phyloP scores from a whole-genome alignment of 2,797 vertebrate species.

The Scarus forsteni region DNA sequence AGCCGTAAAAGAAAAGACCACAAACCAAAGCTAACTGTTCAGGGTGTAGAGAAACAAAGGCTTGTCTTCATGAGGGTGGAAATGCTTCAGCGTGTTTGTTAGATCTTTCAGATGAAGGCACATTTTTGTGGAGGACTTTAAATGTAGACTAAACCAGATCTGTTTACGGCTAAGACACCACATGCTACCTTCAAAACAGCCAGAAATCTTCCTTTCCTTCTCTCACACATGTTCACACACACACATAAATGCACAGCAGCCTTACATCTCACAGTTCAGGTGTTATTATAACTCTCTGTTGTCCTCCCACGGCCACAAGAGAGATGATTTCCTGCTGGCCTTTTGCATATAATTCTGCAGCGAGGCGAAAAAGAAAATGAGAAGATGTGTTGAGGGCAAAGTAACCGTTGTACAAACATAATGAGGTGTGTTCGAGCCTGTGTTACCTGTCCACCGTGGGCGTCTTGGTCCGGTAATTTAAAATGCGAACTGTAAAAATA shows the following conservation, averaged over 20 bases:
- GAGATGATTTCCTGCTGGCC: conserved; percentile 48
- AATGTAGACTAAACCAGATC: no score
- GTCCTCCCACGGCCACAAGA: conserved; percentile 27
- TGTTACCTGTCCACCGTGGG: background rate
- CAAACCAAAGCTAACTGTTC: background rate
- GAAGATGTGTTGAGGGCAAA: background rate
- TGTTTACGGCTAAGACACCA: no score
- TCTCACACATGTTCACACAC: conserved; percentile 3
- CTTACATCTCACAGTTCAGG: conserved; percentile 44
- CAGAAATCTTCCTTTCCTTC: background rate
- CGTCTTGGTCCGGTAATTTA: background rate
- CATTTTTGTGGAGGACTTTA: conserved; percentile 1
- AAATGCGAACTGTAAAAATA: background rate
- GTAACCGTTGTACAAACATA: background rate
- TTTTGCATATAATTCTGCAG: conserved; percentile 35
- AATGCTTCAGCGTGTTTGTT: conserved; percentile 12
- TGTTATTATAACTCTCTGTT: conserved; percentile 50
- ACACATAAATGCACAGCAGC: conserved; percentile 15
- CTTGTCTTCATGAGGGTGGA: conserved; percentile 9
- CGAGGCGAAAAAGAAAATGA: conserved; percentile 5
- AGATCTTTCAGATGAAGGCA: conserved; percentile 1
- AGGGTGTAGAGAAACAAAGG: background rate
- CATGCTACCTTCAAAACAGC: no score
- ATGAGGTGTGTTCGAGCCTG: conserved; percentile 15
- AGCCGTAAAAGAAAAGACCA: background rate